Conservation (phyloP, 2,888 invertebrate species). For the Strigamia crassipes region DNA sequence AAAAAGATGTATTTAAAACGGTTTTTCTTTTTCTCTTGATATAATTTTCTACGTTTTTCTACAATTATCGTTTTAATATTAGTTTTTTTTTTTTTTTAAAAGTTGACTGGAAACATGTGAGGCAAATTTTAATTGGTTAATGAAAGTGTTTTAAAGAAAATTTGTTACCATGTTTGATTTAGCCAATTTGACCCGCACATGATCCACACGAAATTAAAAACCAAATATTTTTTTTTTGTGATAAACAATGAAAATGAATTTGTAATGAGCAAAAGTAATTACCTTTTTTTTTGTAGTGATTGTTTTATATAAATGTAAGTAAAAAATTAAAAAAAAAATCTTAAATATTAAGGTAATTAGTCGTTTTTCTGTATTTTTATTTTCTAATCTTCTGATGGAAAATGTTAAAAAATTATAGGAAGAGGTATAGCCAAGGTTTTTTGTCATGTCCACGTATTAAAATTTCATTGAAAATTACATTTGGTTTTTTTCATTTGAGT, state of each 20-base stretch:
- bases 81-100: not conserved
- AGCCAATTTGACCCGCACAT: conserved; percentile 4
- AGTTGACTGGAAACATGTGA: conserved; percentile 11
- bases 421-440: conserved; percentile 18
- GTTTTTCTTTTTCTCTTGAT: not conserved
- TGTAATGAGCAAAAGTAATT: conserved; percentile 7
- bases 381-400: conserved; percentile 21
- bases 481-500: conserved; percentile 5
- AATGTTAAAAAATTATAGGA: conserved; percentile 23
- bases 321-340: not conserved
- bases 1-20: not conserved
- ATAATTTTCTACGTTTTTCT: conserved; percentile 17
- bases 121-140: not conserved
- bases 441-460: conserved; percentile 30
- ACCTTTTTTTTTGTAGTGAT: conserved; percentile 6
- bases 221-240: not conserved
- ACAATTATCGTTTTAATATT: not conserved
- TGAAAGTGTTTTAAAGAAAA: not conserved
- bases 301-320: conserved; percentile 30
- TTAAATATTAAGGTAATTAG: conserved; percentile 15
- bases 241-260: not conserved
- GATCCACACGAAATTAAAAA: not conserved
- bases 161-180: not conserved
- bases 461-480: conserved; percentile 18
- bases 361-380: conserved; percentile 21